Evolutionary conservation across 2,113 vertebrate species (phyloP), one percentile per base, ranked within the genome.

Genomic region (Illadopsis cleaveri): DNA sequence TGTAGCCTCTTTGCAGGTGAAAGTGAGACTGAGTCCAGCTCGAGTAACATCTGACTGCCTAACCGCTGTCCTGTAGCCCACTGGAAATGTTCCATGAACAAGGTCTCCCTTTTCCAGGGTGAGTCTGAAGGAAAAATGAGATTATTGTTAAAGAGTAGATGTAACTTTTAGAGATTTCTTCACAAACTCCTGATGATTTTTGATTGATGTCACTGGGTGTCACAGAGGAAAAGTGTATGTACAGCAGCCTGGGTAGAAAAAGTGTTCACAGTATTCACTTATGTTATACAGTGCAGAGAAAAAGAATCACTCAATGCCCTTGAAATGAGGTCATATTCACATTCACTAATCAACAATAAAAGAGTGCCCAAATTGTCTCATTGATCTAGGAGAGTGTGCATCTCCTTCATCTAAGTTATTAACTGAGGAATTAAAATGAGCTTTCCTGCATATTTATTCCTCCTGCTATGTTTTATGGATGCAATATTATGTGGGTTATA

Each of bases 301-400:
- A 86, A 45, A 93, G 45, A 96, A 93, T 93, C 35, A 4, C 64
- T 71, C 8, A 0, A 60, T 96, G 96, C 40, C 89, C 94, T 96
- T 98, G 96, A 97, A 97, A 96, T 83, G 28, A 97, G 83, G 92
- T 97, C 94, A 97, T 96, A 96, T 97, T 97, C 83, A 97, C 95
- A 97, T 97, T 97, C 91, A 95, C 89, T 97, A 96, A 97, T 97
- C 89, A 97, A 96, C 86, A 97, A 82, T 83, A 97, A 97, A 97
- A 95, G 88, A 96, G 93, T 89, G 87, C 56, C 90, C 94, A 96
- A 96, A 95, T 97, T 93, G 93, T 93, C 61, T 97, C 89, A 94
- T 77, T 96, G 94, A 91, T 95, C 95, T 96, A 94, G 58, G 69
- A 94, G 77, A 96, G 76, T 50, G 45, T 81, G 66, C 89, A 88